These are phyloP conservation scores for Pasiphila rectangulata DNA, from an alignment of 2,888 invertebrate species.

Conservation along the genomic window DNA sequence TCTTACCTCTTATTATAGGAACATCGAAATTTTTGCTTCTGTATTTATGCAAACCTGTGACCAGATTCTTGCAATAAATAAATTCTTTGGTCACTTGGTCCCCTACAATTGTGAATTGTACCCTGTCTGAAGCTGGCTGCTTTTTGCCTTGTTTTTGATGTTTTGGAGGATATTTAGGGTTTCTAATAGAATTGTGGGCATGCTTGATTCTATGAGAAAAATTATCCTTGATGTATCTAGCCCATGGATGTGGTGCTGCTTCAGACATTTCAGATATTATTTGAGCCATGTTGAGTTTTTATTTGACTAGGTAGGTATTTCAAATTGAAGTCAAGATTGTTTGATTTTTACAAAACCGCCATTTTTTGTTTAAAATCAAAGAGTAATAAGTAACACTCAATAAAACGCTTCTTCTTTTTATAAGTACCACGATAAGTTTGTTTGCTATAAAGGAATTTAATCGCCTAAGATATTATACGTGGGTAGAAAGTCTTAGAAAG, in stretches of 20 bases:
- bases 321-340: neutral
- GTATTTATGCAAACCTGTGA: slow-evolving; percentile 60
- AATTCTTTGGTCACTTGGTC: slow-evolving; percentile 61
- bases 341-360: too few relatives aligned
- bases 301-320: neutral
- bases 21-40: slow-evolving; percentile 51
- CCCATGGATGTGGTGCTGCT: slow-evolving; percentile 56
- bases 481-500: too few relatives aligned
- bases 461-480: too few relatives aligned
- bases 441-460: too few relatives aligned
- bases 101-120: slow-evolving; percentile 61
- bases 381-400: too few relatives aligned
- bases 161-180: slow-evolving; percentile 52
- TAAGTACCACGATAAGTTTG: too few relatives aligned
- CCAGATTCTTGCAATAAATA: slow-evolving; percentile 55
- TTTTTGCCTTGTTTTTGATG: slow-evolving; percentile 39
- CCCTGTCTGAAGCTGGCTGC: slow-evolving; percentile 30
- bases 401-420: too few relatives aligned
- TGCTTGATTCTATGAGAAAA: slow-evolving; percentile 47
- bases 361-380: too few relatives aligned
- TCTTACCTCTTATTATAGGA: slow-evolving; percentile 60
- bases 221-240: slow-evolving; percentile 48
- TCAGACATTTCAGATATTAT: too few relatives aligned
- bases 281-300: neutral
- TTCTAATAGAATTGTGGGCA: slow-evolving; percentile 61